Evolutionary conservation across 2,797 vertebrate genomes (phyloP).

Genomic region (Arrhamphus sclerolepis): DNA sequence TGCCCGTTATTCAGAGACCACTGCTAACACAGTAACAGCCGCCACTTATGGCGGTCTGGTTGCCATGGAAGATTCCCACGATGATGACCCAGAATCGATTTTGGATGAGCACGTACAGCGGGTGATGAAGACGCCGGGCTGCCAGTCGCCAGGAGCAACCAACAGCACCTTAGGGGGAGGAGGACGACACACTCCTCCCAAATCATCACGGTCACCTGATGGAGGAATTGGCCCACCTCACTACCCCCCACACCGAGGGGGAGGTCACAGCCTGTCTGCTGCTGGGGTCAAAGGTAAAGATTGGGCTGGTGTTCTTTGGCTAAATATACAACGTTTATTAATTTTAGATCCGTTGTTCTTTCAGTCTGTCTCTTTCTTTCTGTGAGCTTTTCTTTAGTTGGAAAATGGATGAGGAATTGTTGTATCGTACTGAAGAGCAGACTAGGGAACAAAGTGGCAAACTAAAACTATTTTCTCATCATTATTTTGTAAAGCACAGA

Average conservation of each 20-base stretch:
- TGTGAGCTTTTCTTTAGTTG: neutral
- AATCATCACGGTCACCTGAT: constrained; percentile 87
- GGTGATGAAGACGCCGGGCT: constrained; percentile 93
- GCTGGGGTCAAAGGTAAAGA: constrained; percentile 77
- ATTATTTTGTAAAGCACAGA: no score
- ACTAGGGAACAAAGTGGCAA: no score
- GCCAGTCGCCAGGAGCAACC: constrained; percentile 89
- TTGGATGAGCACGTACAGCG: constrained; percentile 93
- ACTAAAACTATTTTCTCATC: no score
- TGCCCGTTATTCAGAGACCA: constrained; percentile 88
- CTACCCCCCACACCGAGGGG: constrained; percentile 63
- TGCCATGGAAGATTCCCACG: constrained; percentile 86
- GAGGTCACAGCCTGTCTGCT: constrained; percentile 75
- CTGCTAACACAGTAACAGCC: constrained; percentile 66
- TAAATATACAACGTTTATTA: neutral
- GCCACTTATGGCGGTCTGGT: constrained; percentile 82
- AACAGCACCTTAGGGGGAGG: constrained; percentile 74
- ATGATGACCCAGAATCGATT: constrained; percentile 94
- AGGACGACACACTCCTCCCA: constrained; percentile 87
- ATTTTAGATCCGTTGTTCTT: neutral
- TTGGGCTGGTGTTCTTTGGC: neutral
- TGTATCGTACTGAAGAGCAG: no score
- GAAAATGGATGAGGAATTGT: no score
- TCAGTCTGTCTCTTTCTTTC: no score
- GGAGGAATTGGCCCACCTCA: constrained; percentile 72